These are phyloP conservation scores for Drosophila eohydei DNA, from an alignment of 2,888 invertebrate species.

Conservation along the genomic window DNA sequence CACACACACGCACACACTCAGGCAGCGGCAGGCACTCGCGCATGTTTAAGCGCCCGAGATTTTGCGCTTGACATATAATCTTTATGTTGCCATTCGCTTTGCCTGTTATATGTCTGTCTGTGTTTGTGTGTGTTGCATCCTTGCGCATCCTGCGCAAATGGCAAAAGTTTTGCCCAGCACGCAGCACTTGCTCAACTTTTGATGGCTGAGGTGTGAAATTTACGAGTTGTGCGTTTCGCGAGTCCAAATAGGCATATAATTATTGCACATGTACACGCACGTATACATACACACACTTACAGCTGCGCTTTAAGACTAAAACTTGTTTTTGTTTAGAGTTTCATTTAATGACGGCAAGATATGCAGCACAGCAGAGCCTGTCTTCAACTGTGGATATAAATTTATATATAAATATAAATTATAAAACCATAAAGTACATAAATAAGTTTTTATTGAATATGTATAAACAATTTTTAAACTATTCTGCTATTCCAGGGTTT, in stretches of 20 bases:
- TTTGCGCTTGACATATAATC: constrained; percentile 78
- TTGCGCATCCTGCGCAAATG: constrained; percentile 61
- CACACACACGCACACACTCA: constrained; percentile 7
- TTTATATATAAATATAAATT: background rate
- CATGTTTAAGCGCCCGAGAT: constrained; percentile 61
- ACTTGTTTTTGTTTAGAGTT: constrained; percentile 22
- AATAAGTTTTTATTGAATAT: too few species aligned
- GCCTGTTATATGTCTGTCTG: constrained; percentile 20
- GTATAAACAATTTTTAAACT: too few species aligned
- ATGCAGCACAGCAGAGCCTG: background rate
- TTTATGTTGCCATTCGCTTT: constrained; percentile 54
- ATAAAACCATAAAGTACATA: too few species aligned
- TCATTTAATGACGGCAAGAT: background rate
- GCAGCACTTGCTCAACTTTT: constrained; percentile 64
- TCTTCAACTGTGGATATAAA: background rate
- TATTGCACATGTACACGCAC: constrained; percentile 39
- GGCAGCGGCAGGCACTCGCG: constrained; percentile 27
- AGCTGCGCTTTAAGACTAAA: constrained; percentile 14
- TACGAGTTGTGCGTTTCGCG: constrained; percentile 49
- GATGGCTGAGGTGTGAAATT: constrained; percentile 69
- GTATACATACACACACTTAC: constrained; percentile 1
- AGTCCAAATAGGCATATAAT: constrained; percentile 70
- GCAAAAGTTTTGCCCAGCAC: constrained; percentile 60
- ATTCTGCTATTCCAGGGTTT: too few species aligned
- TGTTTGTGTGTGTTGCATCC: constrained; percentile 40